phyloP scores from a whole-genome alignment of 2,797 vertebrate genomes.

The Ataeniobius toweri region DNA sequence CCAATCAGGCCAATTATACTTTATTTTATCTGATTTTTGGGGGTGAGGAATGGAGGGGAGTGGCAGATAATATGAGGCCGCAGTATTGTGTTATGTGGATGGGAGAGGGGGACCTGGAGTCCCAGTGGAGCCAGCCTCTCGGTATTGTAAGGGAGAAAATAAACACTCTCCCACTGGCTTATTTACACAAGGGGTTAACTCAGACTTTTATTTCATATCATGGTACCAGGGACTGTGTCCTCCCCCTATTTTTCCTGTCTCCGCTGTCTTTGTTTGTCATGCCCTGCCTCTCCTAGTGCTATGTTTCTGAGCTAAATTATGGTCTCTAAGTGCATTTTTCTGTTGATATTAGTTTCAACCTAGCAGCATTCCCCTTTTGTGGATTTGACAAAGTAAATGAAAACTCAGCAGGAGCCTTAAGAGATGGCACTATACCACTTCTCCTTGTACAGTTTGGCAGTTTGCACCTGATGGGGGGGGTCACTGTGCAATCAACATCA shows the following conservation, averaged over 20 bases:
- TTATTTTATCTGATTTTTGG: slow-evolving; percentile 71
- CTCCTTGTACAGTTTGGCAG: slow-evolving; percentile 47
- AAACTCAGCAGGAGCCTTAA: slow-evolving; percentile 33
- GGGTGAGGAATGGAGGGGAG: slow-evolving; percentile 28
- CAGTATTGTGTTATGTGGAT: slow-evolving; percentile 69
- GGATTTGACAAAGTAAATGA: slow-evolving; percentile 38
- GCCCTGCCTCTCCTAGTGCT: slow-evolving; percentile 11
- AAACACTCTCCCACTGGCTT: slow-evolving; percentile 72
- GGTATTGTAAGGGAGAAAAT: slow-evolving; percentile 72
- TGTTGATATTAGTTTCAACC: slow-evolving; percentile 64
- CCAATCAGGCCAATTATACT: slow-evolving; percentile 71
- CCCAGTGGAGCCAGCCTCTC: slow-evolving; percentile 69
- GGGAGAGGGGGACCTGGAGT: slow-evolving; percentile 62
- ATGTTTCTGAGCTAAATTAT: slow-evolving; percentile 54
- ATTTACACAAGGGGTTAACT: slow-evolving; percentile 78
- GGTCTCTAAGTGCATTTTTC: slow-evolving; percentile 59
- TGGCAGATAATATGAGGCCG: slow-evolving; percentile 58
- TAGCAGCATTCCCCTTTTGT: slow-evolving; percentile 45
- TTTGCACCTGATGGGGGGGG: slow-evolving; percentile 69
- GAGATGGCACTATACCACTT: slow-evolving; percentile 35
- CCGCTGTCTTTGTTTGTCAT: slow-evolving; percentile 28
- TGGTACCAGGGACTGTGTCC: slow-evolving; percentile 59
- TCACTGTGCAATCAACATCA: slow-evolving; percentile 18
- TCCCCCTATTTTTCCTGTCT: slow-evolving; percentile 26
- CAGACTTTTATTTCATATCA: slow-evolving; percentile 72